Conservation (phyloP, 2,888 invertebrate species). For the Amphiduros pacificus region DNA sequence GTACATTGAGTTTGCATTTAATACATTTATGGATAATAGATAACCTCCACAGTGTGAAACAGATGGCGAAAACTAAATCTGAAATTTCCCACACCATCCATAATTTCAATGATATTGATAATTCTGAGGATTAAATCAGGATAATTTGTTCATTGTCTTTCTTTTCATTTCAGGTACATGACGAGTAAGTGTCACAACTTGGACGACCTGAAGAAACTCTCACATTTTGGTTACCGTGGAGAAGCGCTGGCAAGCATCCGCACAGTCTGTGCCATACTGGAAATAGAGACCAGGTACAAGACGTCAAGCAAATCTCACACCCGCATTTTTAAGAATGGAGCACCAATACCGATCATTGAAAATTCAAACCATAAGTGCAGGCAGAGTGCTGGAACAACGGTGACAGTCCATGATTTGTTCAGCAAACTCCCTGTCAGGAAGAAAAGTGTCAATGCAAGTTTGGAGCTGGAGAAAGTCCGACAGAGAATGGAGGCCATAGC, state of each 20-base stretch:
- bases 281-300: constrained; percentile 66
- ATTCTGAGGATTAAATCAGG: no score
- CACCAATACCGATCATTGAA: constrained; percentile 55
- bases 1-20: no score
- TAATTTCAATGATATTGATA: no score
- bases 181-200: constrained; percentile 70
- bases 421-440: constrained; percentile 69
- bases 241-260: constrained; percentile 71
- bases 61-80: no score
- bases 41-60: no score
- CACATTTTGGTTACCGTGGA: constrained; percentile 71
- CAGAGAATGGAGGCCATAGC: constrained; percentile 67
- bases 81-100: no score
- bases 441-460: constrained; percentile 63
- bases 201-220: constrained; percentile 64
- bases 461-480: constrained; percentile 68
- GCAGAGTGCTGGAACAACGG: constrained; percentile 73
- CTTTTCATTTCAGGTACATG: constrained; percentile 61
- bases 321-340: constrained; percentile 65
- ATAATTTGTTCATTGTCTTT: no score
- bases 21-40: no score
- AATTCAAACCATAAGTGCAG: constrained; percentile 60
- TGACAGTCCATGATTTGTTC: constrained; percentile 71
- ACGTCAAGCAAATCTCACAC: constrained; percentile 64
- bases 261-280: constrained; percentile 65